Percentiles rank a stretch among this genome's conserved stretches.
Conservation (phyloP, 2,797 vertebrate genomes). For the Catamblyrhynchus diadema region DNA sequence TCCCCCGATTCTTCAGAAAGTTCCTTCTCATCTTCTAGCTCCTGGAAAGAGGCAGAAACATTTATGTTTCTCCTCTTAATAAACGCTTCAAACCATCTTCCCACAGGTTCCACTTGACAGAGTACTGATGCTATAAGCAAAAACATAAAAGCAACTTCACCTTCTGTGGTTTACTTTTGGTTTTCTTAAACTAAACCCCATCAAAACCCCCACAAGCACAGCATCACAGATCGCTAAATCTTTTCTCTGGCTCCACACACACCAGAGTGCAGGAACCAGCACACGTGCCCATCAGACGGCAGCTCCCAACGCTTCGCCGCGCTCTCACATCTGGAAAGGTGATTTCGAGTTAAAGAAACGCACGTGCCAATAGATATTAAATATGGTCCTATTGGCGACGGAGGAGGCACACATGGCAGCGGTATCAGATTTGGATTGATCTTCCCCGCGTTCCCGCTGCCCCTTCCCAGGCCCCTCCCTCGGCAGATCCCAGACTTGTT, state of each 20-base stretch:
- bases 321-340: rapidly evolving
- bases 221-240: neutral
- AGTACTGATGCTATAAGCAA: conserved; percentile 84
- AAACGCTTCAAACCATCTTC: conserved; percentile 97
- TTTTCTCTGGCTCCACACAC: rapidly evolving
- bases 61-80: conserved; percentile 91
- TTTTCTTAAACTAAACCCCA: neutral
- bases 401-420: rapidly evolving
- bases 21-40: conserved; percentile 95
- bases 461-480: neutral
- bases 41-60: conserved; percentile 93
- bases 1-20: conserved; percentile 93
- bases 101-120: conserved; percentile 94
- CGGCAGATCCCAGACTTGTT: neutral
- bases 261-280: rapidly evolving
- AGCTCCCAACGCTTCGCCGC: neutral
- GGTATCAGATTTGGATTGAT: rapidly evolving
- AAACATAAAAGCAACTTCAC: conserved; percentile 56
- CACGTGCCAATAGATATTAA: rapidly evolving
- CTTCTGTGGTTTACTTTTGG: neutral
- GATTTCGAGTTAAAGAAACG: neutral
- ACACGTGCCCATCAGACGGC: rapidly evolving
- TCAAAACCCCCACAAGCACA: neutral
- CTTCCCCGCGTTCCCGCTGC: neutral
- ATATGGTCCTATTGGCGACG: rapidly evolving